Percentiles rank a stretch among this genome's conserved stretches.
phyloP scores from a whole-genome alignment of 2,888 invertebrate species.

The Escarpia spicata region DNA sequence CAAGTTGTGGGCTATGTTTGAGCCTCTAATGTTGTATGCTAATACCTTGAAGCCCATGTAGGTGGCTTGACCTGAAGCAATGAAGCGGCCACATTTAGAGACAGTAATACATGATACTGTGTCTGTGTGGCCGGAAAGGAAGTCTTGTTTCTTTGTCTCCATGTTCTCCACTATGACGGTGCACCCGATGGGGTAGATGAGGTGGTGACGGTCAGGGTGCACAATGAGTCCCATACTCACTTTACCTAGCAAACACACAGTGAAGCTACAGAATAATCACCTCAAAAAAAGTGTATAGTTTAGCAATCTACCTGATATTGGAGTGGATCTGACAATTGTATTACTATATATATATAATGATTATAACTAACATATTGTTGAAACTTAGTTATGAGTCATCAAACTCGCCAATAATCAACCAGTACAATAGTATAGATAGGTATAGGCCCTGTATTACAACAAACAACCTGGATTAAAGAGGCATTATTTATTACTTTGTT shows the following conservation, averaged over 20 bases:
- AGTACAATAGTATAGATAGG: no score
- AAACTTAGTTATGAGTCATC: not conserved
- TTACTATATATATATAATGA: not conserved
- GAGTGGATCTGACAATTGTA: not conserved
- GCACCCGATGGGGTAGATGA: slow-evolving; percentile 65
- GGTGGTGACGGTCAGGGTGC: slow-evolving; percentile 63
- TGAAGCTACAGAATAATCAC: not conserved
- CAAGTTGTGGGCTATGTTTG: not conserved
- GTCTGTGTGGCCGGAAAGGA: slow-evolving; percentile 65
- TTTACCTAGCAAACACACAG: slow-evolving; percentile 32
- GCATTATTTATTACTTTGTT: no score
- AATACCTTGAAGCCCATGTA: slow-evolving; percentile 88
- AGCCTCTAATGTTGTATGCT: not conserved
- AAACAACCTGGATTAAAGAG: no score
- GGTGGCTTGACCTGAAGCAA: slow-evolving; percentile 91
- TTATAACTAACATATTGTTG: not conserved
- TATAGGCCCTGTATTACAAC: no score
- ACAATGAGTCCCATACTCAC: slow-evolving; percentile 57
- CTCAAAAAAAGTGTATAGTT: not conserved
- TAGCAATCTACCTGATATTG: not conserved
- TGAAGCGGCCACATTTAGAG: slow-evolving; percentile 78
- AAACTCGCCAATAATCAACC: not conserved
- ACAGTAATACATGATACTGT: slow-evolving; percentile 64
- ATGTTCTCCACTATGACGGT: slow-evolving; percentile 65
- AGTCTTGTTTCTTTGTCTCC: slow-evolving; percentile 52